Evolutionary conservation across 2,797 vertebrate genomes (phyloP), one percentile per base, ranked within the genome.

Genomic region (Nannoperca australis): DNA sequence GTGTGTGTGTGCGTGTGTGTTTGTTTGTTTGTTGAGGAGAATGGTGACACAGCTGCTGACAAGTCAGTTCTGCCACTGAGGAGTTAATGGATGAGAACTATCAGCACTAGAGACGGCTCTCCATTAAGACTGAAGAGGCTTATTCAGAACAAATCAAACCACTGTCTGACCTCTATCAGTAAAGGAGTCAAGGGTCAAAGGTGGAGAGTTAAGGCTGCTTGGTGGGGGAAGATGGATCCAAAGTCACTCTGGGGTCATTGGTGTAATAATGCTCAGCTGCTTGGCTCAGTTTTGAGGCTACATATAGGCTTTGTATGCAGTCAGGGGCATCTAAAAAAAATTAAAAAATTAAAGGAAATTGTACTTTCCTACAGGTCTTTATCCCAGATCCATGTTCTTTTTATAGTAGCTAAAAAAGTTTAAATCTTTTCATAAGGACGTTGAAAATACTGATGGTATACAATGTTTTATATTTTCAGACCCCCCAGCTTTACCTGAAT

Each of bases 121-220:
- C 58, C 50, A 32, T 70, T 72, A 58, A 77, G 83, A 76, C 60
- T 50, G 27, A 77, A 59, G 81, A 62, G 75, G 63, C 59, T 82
- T 63, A 60, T 71, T 83, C 54, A 77, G 49, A 64, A 51, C 32
- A 70, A 78, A 78, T 65, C 59, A 50, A 85, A 81, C 56, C 55
- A 47, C 68, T 6, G 72, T 73, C 65, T 79, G 80, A 88, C 75
- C 78, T 78, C 60, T 51, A 13, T 66, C 63, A 55, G 82, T 61
- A 77, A 77, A 55, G 18, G 58, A 22, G 63, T 79, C 72, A 75
- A 18, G 7, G 82, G 85, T 84, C 68, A 79, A 62, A 86, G 84
- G 78, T 79, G 36, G 82, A 54, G 12, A 47, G 40, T 70, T 22
- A 22, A 68, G 47, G 73, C 40, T 78, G 40, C 78, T 73, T 8